phyloP scores from a whole-genome alignment of 2,888 invertebrate genomes.

The Ormyrus thymus region DNA sequence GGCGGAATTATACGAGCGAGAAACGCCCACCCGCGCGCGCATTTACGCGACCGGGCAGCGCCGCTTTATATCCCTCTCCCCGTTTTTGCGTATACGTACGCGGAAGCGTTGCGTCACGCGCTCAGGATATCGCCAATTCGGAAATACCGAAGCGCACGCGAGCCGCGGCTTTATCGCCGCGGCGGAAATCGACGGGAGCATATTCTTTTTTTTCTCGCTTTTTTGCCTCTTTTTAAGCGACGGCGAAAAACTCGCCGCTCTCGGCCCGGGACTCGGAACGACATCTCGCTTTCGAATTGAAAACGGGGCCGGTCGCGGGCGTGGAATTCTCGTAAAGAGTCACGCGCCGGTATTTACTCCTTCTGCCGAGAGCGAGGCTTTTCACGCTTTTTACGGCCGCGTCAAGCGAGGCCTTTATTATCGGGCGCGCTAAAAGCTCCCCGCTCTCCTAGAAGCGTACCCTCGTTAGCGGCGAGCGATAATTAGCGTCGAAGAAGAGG shows the following conservation, averaged over 20 bases:
- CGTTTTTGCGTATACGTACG: neutral
- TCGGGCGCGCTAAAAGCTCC: conserved; percentile 29
- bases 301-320: neutral
- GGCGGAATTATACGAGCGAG: conserved; percentile 51
- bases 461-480: conserved; percentile 36
- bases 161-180: conserved; percentile 66
- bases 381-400: conserved; percentile 32
- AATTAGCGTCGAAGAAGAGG: conserved; percentile 21
- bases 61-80: neutral
- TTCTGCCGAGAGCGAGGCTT: neutral
- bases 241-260: conserved; percentile 11
- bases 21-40: conserved; percentile 46
- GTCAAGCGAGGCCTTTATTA: conserved; percentile 26
- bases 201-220: neutral
- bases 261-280: neutral
- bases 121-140: conserved; percentile 36
- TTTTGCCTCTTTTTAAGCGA: neutral
- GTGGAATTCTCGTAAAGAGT: conserved; percentile 22
- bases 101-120: conserved; percentile 25
- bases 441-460: neutral
- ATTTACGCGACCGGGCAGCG: conserved; percentile 18
- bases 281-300: neutral
- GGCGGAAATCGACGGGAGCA: conserved; percentile 60
- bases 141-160: conserved; percentile 57
- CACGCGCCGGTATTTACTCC: neutral